Percentiles rank a stretch among this genome's conserved stretches.
phyloP scores from a whole-genome alignment of 2,888 invertebrate genomes.

The Ganaspis brasiliensis region DNA sequence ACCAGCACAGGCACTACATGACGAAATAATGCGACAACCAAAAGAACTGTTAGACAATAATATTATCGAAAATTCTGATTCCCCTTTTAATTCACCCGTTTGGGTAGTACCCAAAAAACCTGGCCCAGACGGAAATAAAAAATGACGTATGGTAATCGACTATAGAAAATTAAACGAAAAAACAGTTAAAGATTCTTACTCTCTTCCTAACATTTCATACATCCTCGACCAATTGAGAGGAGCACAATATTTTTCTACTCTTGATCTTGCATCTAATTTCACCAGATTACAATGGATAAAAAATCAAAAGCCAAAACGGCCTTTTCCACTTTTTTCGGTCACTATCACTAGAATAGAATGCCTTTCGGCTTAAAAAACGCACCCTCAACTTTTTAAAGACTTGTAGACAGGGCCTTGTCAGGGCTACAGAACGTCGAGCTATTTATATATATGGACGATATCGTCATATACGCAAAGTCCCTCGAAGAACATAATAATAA shows the following conservation, averaged over 20 bases:
- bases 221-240: constrained; percentile 5
- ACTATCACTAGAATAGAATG: background rate
- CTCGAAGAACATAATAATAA: background rate
- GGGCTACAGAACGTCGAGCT: too few relatives aligned
- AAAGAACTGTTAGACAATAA: background rate
- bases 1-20: background rate
- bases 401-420: background rate
- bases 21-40: background rate
- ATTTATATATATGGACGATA: background rate
- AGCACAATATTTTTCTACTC: background rate
- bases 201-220: constrained; percentile 33
- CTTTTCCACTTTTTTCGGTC: background rate
- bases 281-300: background rate
- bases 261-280: background rate
- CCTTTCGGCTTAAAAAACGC: background rate
- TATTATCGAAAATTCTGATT: background rate
- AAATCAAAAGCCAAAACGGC: background rate
- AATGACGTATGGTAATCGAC: constrained; percentile 6
- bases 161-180: constrained; percentile 36
- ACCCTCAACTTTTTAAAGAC: background rate
- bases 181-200: constrained; percentile 12
- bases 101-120: constrained; percentile 35
- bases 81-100: background rate
- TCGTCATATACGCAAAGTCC: background rate
- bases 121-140: background rate